A percentile compares a stretch with the other conserved stretches of the same genome.
These are phyloP conservation scores for Xestia xanthographa DNA, from an alignment of 2,888 invertebrate species.

Conservation along the genomic window DNA sequence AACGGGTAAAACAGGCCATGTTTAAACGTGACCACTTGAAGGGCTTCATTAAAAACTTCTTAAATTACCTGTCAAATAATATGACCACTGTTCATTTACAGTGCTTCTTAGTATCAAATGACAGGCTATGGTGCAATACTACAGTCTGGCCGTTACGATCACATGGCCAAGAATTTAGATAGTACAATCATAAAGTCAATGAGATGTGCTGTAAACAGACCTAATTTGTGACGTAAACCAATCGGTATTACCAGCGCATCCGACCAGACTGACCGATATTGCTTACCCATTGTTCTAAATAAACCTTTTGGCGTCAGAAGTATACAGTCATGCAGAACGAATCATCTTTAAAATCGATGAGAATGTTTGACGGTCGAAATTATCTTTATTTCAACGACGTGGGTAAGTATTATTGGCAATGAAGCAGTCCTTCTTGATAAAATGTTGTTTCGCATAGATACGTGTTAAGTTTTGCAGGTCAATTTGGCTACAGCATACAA, in stretches of 20 bases:
- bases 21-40: conserved; percentile 10
- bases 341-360: conserved; percentile 68
- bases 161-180: conserved; percentile 18
- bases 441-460: conserved; percentile 60
- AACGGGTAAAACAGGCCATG: neutral
- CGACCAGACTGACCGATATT: conserved; percentile 66
- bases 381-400: conserved; percentile 57
- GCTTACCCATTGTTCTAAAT: conserved; percentile 76
- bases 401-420: conserved; percentile 61
- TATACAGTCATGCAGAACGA: conserved; percentile 77
- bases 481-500: conserved; percentile 75
- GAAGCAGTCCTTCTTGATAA: conserved; percentile 58
- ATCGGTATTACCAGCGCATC: conserved; percentile 65
- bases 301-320: conserved; percentile 67
- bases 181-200: conserved; percentile 15
- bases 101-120: conserved; percentile 43
- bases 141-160: conserved; percentile 3
- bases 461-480: conserved; percentile 72
- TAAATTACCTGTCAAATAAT: conserved; percentile 29
- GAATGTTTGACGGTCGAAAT: conserved; percentile 56
- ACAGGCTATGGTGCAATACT: conserved; percentile 27
- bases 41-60: conserved; percentile 51
- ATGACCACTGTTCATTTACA: conserved; percentile 28
- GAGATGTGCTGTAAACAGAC: conserved; percentile 38
- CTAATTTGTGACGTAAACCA: conserved; percentile 61